Percentiles rank a stretch among this genome's conserved stretches.
These are phyloP conservation scores for Whitmania pigra DNA, from an alignment of 1,140 invertebrate species.

Conservation along the genomic window DNA sequence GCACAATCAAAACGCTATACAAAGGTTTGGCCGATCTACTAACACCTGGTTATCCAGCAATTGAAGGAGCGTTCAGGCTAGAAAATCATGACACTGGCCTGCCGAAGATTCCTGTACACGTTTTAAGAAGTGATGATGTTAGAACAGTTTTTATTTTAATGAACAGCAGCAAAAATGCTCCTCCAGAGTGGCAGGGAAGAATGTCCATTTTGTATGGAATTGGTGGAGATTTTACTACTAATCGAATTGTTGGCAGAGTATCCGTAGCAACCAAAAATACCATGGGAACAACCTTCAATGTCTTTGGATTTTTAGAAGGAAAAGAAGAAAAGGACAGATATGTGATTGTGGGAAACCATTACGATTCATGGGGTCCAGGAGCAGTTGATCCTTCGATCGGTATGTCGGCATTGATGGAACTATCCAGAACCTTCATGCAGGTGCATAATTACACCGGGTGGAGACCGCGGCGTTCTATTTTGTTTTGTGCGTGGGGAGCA, in stretches of 20 bases:
- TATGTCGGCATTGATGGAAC: conserved; percentile 48
- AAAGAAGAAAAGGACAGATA: conserved; percentile 47
- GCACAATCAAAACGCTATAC: conserved; percentile 29
- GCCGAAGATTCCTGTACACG: conserved; percentile 34
- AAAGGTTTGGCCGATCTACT: conserved; percentile 43
- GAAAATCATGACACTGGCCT: conserved; percentile 24
- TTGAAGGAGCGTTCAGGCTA: conserved; percentile 14
- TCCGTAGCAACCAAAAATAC: conserved; percentile 30
- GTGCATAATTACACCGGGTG: conserved; percentile 33
- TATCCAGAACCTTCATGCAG: conserved; percentile 44
- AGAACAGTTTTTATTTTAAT: conserved; percentile 27
- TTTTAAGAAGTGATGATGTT: conserved; percentile 34
- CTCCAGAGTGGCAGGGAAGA: conserved; percentile 41
- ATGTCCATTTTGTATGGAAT: conserved; percentile 42
- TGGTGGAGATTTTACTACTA: conserved; percentile 40
- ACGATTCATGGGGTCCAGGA: conserved; percentile 51
- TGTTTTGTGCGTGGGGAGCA: conserved; percentile 47
- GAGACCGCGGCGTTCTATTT: conserved; percentile 42
- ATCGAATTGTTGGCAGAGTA: conserved; percentile 27
- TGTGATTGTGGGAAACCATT: conserved; percentile 51
- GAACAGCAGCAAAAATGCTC: conserved; percentile 31
- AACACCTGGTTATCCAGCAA: conserved; percentile 44
- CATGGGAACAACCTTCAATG: conserved; percentile 40
- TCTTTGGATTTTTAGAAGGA: conserved; percentile 44
- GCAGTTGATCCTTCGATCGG: conserved; percentile 48